Evolutionary conservation across 2,888 invertebrate genomes (phyloP), one percentile per base, ranked within the genome.

Genomic region (Axea sp.): DNA sequence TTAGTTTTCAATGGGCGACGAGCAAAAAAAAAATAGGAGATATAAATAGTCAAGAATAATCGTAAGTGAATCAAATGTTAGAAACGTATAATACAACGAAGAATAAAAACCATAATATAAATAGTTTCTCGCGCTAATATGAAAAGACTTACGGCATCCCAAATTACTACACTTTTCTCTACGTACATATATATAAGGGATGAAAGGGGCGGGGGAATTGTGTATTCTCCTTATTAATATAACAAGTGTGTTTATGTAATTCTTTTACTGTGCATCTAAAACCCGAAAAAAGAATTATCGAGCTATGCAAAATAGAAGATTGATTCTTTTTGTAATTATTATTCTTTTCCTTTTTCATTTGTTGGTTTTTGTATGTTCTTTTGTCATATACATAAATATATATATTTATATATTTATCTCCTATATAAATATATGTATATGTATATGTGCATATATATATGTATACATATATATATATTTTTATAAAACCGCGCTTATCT

Each of bases 241-340:
- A 73, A 73, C 73, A 73, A 73, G 74, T 74, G 69, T 69, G 64
- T 74, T 68, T 62, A 68, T 68, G 79, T 84, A 83, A 82, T 69
- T 60, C 60, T 51, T 84, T 83, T 80, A 83, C 77, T 84, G 83
- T 83, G 85, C 82, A 84, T 82, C 80, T 83, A 82, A 82, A 79
- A 84, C 81, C 81, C 83, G 81, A 85, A 83, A 84, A 81, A 82
- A 83, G 82, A 85, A 82, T 84, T 84, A 84, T 80, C 80, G 84
- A 84, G 81, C 84, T 86, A 86, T 84, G 86, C 85, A 86, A 86
- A 86, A 86, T 87, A 86, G 85, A 86, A 85, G 84, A 82, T 68
- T 60, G 68, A 68, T 68, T 68, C 51, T 51, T 59, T 60, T 67
- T 67, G 35, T 67, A 57, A 85, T 81, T 81, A 60, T 68, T 57